Percentiles rank a stretch among this genome's conserved stretches.
These are phyloP conservation scores for Scaptomyza graminum DNA, from an alignment of 1,140 invertebrate species.

Conservation along the genomic window DNA sequence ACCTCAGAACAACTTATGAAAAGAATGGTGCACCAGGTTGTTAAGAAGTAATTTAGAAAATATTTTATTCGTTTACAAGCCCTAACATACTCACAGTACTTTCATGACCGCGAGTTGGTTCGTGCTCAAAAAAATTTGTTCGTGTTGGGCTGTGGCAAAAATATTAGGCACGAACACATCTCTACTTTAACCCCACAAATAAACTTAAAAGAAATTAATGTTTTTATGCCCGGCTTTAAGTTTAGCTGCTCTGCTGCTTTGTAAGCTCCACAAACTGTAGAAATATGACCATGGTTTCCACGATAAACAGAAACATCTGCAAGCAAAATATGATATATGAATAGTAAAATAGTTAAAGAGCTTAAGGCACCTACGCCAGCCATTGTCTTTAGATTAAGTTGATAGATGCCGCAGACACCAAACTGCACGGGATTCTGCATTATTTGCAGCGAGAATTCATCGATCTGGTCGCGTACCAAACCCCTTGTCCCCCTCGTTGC, in stretches of 20 bases:
- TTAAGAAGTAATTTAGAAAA: too few relatives aligned
- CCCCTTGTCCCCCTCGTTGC: neutral
- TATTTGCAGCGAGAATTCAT: constrained; percentile 62
- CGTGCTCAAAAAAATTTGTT: too few relatives aligned
- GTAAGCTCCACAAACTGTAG: constrained; percentile 59
- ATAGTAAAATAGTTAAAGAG: neutral
- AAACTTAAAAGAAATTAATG: too few relatives aligned
- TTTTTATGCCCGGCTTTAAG: too few relatives aligned
- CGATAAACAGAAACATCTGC: constrained; percentile 69
- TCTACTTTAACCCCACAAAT: too few relatives aligned
- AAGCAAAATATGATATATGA: neutral
- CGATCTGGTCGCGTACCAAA: constrained; percentile 11
- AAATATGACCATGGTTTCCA: constrained; percentile 64
- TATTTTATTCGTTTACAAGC: too few relatives aligned
- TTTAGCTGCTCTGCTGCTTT: constrained; percentile 16
- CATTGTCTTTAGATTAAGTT: constrained; percentile 58
- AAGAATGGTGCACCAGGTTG: too few relatives aligned
- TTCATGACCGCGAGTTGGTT: too few relatives aligned
- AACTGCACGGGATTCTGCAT: constrained; percentile 67
- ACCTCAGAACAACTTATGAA: too few relatives aligned
- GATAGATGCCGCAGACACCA: constrained; percentile 62
- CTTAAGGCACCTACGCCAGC: constrained; percentile 31
- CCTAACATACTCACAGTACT: too few relatives aligned
- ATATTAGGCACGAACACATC: too few relatives aligned
- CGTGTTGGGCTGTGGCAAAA: too few relatives aligned